Percentiles rank a stretch among this genome's conserved stretches.
Conservation (phyloP, 1,140 invertebrate species). For the Drosophila dunni region DNA sequence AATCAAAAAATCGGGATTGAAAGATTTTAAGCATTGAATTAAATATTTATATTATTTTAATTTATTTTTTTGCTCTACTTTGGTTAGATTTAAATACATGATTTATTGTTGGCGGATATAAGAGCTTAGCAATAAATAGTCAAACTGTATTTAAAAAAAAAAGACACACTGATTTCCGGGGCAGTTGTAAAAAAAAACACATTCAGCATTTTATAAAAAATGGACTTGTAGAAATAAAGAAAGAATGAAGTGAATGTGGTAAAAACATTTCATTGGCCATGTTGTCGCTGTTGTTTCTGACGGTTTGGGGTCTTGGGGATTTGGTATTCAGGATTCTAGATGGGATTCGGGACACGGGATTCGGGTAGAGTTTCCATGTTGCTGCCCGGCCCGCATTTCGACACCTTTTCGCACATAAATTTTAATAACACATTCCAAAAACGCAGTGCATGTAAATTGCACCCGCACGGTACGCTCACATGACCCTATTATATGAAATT, state of each 20-base stretch:
- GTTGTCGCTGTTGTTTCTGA: slow-evolving; percentile 25
- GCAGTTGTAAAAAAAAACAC: background rate
- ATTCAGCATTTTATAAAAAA: slow-evolving; percentile 25
- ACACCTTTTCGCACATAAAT: slow-evolving; percentile 78
- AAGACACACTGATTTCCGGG: background rate
- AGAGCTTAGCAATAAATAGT: background rate
- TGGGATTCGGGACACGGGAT: slow-evolving; percentile 13
- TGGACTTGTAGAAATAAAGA: background rate
- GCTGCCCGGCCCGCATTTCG: slow-evolving; percentile 61
- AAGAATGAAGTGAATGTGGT: slow-evolving; percentile 11
- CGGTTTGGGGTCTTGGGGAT: slow-evolving; percentile 22
- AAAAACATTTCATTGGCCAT: slow-evolving; percentile 32
- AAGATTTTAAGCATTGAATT: background rate
- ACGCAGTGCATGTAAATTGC: slow-evolving; percentile 64
- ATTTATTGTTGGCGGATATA: background rate
- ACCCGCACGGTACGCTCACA: slow-evolving; percentile 58
- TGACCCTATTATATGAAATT: slow-evolving; percentile 31
- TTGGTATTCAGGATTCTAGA: background rate
- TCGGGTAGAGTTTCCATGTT: slow-evolving; percentile 18
- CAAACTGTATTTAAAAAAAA: slow-evolving; percentile 5
- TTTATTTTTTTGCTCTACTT: background rate
- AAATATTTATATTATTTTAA: slow-evolving; percentile 1
- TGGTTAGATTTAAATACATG: background rate
- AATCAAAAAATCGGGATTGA: background rate
- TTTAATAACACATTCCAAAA: slow-evolving; percentile 76